Evolutionary conservation across 2,888 invertebrate genomes (phyloP).

Genomic region (Pollenia labialis): DNA sequence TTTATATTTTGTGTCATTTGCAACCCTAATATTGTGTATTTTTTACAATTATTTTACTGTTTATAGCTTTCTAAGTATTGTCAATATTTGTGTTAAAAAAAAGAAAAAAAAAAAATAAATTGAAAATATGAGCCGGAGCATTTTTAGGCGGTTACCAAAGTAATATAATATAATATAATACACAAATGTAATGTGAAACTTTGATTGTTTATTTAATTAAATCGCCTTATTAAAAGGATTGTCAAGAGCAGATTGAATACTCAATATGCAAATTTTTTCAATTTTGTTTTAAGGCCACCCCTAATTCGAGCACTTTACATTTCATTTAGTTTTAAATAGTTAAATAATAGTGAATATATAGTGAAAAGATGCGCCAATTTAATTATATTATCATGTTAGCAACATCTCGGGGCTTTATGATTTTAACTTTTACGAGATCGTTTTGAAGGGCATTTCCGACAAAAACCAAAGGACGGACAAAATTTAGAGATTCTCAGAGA

Average conservation of each 20-base stretch:
- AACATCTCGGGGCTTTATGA: too few relatives aligned
- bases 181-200: slow-evolving; percentile 59
- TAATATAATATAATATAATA: too few relatives aligned
- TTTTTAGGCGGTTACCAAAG: slow-evolving; percentile 20
- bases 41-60: slow-evolving; percentile 14
- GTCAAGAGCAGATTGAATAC: slow-evolving; percentile 7
- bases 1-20: slow-evolving; percentile 38
- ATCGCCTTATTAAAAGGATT: slow-evolving; percentile 48
- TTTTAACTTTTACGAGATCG: too few relatives aligned
- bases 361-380: not conserved
- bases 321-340: slow-evolving; percentile 10
- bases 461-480: too few relatives aligned
- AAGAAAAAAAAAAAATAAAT: slow-evolving; percentile 5
- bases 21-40: slow-evolving; percentile 62
- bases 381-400: too few relatives aligned
- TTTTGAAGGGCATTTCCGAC: too few relatives aligned
- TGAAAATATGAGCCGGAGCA: not conserved
- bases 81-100: slow-evolving; percentile 66
- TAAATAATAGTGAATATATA: not conserved
- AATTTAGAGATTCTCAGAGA: too few relatives aligned
- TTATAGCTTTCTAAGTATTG: slow-evolving; percentile 57
- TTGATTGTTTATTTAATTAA: slow-evolving; percentile 65
- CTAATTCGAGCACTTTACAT: not conserved
- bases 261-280: slow-evolving; percentile 32
- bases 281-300: not conserved